Evolutionary conservation across 1,140 invertebrate species (phyloP), one percentile per base, ranked within the genome.

Genomic region (Heliconius melpomene): DNA sequence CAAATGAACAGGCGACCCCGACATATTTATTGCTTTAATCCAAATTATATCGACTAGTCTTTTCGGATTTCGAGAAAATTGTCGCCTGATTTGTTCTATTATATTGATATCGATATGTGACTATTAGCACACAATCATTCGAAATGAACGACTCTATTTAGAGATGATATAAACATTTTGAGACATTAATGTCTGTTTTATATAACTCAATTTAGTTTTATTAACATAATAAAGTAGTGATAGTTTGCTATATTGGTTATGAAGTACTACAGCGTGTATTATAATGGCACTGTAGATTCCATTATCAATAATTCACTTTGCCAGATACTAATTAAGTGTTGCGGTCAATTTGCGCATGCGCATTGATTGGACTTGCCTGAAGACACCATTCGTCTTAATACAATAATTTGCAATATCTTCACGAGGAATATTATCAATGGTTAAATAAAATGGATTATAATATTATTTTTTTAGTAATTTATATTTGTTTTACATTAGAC

Each of bases 1-100:
- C 93, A 94, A 94, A 94, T 94, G 92, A 92, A 94, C 92, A 89
- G 89, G 88, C 90, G 87, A 93, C 88, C 86, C 81, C 87, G 88
- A 84, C 89, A 92, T 93, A 93, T 94, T 94, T 93, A 94, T 94
- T 89, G 86, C 91, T 80, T 89, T 93, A 94, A 94, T 94, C 92
- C 93, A 90, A 93, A 91, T 93, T 91, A 92, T 93, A 92, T 93
- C 87, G 91, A 91, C 90, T 93, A 92, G 91, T 86, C 90, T 90
- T 90, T 89, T 90, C 86, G 86, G 85, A 90, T 90, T 90, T 89
- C 82, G 81, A 85, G 86, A 91, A 1, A 87, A 90, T 90, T 90
- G 90, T 90, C 89, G 91, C 89, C 81, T 90, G 87, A 93, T 92
- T 91, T 89, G 87, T 90, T 88, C 85, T 86, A 87, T 91, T 87